phyloP scores from a whole-genome alignment of 2,888 invertebrate species.

The Caenorhabditis sp. region DNA sequence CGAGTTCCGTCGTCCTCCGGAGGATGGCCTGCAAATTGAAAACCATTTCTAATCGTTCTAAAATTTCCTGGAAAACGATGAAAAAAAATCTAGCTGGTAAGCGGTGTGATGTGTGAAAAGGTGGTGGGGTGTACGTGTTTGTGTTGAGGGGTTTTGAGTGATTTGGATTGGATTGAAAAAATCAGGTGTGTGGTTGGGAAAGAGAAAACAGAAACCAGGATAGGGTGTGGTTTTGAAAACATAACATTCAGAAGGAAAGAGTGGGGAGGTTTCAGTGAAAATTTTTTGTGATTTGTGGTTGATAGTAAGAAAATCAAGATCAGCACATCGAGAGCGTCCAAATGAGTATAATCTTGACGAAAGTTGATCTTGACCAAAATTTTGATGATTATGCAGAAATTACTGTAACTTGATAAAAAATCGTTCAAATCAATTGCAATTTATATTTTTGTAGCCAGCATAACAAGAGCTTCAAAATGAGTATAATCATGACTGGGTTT shows the following conservation, averaged over 20 bases:
- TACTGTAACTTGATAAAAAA: background rate
- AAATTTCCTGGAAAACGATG: conserved; percentile 3
- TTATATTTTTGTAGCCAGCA: background rate
- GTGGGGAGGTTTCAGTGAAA: too few relatives aligned
- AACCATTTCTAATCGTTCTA: background rate
- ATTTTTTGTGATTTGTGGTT: too few relatives aligned
- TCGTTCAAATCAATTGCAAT: background rate
- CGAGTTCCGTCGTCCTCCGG: conserved; percentile 74
- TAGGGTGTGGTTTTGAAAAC: conserved; percentile 45
- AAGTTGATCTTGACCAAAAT: too few relatives aligned
- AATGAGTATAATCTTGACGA: too few relatives aligned
- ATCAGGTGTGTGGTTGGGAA: background rate
- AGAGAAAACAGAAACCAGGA: conserved; percentile 3
- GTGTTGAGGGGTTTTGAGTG: conserved; percentile 32
- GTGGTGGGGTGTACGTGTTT: background rate
- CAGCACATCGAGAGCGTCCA: too few relatives aligned
- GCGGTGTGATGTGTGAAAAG: conserved; percentile 24
- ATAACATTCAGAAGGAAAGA: conserved; percentile 41
- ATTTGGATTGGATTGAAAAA: background rate
- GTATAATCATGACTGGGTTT: background rate
- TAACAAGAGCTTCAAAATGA: background rate
- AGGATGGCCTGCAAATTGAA: conserved; percentile 72
- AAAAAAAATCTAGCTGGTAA: conserved; percentile 43
- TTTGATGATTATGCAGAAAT: background rate
- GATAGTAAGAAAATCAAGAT: too few relatives aligned